Evolutionary conservation across 1,140 invertebrate genomes (phyloP).

Genomic region (Drosophila pruinosa): DNA sequence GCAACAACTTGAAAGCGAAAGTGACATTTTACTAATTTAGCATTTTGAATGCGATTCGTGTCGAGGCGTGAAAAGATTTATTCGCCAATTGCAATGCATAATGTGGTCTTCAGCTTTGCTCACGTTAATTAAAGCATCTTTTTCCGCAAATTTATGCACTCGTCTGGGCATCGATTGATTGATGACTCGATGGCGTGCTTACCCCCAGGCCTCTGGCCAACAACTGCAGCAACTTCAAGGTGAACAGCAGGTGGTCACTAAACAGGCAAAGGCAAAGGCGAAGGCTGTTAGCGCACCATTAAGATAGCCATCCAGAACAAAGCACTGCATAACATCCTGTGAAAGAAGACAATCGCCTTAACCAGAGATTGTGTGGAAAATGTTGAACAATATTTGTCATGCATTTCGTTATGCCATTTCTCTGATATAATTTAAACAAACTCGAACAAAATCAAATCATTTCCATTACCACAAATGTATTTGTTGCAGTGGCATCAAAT

Average conservation of each 20-base stretch:
- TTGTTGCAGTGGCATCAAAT: no score
- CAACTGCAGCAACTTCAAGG: slow-evolving; percentile 1
- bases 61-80: slow-evolving; percentile 67
- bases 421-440: no score
- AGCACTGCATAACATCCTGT: neutral
- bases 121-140: slow-evolving; percentile 63
- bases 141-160: slow-evolving; percentile 21
- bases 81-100: slow-evolving; percentile 46
- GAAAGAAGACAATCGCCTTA: neutral
- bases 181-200: slow-evolving; percentile 16
- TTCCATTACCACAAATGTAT: no score
- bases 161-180: slow-evolving; percentile 48
- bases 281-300: slow-evolving; percentile 37
- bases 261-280: slow-evolving; percentile 19
- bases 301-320: slow-evolving; percentile 29
- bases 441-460: no score
- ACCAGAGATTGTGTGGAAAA: no score
- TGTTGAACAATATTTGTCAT: neutral
- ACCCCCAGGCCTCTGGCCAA: neutral
- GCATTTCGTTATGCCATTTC: no score
- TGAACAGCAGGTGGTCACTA: slow-evolving; percentile 16
- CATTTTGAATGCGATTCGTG: slow-evolving; percentile 71
- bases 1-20: slow-evolving; percentile 71
- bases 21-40: slow-evolving; percentile 81
- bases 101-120: slow-evolving; percentile 1